Conservation (phyloP, 2,113 vertebrate species). For the Phodopus roborovskii region DNA sequence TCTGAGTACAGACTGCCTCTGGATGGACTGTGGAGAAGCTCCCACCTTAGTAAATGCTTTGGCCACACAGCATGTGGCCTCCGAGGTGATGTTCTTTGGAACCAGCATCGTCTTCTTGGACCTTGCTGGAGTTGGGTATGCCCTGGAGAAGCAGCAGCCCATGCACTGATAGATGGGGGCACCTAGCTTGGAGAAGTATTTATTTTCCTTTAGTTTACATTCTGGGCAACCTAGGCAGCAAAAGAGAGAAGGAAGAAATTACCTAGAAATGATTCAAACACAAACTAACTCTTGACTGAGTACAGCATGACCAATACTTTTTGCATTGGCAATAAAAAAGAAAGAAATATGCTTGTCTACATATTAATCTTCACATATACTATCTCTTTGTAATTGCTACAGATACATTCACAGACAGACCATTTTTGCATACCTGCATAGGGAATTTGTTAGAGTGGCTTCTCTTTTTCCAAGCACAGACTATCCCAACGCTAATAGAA, state of each 20-base stretch:
- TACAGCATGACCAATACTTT: background rate
- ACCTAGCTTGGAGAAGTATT: constrained; percentile 88
- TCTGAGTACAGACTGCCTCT: background rate
- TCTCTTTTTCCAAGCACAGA: constrained; percentile 1
- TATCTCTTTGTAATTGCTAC: constrained; percentile 24
- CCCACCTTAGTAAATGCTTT: constrained; percentile 91
- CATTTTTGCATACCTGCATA: constrained; percentile 23
- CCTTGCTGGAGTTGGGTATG: constrained; percentile 95
- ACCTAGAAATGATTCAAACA: background rate
- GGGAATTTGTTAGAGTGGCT: background rate
- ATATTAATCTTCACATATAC: background rate
- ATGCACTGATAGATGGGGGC: constrained; percentile 93
- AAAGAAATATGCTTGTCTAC: constrained; percentile 7
- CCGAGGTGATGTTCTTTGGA: constrained; percentile 98
- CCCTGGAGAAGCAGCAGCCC: constrained; percentile 98
- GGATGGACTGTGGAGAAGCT: background rate
- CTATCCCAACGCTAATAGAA: background rate
- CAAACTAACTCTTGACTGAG: background rate
- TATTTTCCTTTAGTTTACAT: constrained; percentile 92
- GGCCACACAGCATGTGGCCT: constrained; percentile 97
- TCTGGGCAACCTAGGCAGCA: constrained; percentile 91
- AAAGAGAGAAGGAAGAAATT: constrained; percentile 22
- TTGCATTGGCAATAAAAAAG: background rate
- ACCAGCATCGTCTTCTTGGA: constrained; percentile 95
- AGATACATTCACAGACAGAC: constrained; percentile 18